A percentile compares a stretch with the other conserved stretches of the same genome.
Conservation (phyloP, 2,797 vertebrate species). For the Aplochiton taeniatus region DNA sequence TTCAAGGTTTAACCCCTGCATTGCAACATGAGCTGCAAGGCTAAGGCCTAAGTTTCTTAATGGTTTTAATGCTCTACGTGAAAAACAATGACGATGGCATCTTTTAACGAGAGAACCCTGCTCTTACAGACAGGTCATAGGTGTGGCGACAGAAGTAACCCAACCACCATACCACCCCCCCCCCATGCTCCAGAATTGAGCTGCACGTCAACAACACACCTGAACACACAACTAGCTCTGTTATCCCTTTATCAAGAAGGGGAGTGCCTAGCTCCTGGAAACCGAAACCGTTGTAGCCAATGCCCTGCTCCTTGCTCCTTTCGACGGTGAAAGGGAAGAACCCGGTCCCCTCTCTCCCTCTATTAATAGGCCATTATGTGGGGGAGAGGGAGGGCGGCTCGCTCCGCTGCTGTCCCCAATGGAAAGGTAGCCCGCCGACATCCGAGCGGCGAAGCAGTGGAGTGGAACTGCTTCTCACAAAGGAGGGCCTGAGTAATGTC, state of each 20-base stretch:
- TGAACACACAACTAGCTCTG: slow-evolving; percentile 17
- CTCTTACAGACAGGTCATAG: too few species aligned
- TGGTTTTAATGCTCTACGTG: too few species aligned
- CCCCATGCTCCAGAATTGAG: neutral
- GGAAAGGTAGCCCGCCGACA: slow-evolving; percentile 61
- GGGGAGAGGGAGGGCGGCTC: slow-evolving; percentile 1
- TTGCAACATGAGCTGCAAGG: too few species aligned
- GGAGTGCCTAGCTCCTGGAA: slow-evolving; percentile 38
- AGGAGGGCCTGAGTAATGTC: slow-evolving; percentile 25
- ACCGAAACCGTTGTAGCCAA: slow-evolving; percentile 25
- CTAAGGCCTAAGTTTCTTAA: too few species aligned
- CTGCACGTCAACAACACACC: slow-evolving; percentile 12
- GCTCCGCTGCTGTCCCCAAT: slow-evolving; percentile 59
- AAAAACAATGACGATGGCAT: too few species aligned
- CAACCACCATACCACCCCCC: slow-evolving; percentile 19
- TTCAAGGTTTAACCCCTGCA: too few species aligned
- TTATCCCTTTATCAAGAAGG: slow-evolving; percentile 26
- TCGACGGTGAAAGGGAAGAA: slow-evolving; percentile 55
- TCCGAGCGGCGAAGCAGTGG: slow-evolving; percentile 51
- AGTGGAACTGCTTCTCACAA: slow-evolving; percentile 29
- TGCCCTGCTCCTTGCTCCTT: slow-evolving; percentile 20
- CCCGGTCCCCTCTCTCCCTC: slow-evolving; percentile 49
- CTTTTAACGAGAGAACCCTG: too few species aligned
- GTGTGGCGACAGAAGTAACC: too few species aligned
- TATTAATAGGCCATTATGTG: slow-evolving; percentile 74